Base-by-base conservation (phyloP, 2,797 vertebrate species). In the Morus bassanus region DNA sequence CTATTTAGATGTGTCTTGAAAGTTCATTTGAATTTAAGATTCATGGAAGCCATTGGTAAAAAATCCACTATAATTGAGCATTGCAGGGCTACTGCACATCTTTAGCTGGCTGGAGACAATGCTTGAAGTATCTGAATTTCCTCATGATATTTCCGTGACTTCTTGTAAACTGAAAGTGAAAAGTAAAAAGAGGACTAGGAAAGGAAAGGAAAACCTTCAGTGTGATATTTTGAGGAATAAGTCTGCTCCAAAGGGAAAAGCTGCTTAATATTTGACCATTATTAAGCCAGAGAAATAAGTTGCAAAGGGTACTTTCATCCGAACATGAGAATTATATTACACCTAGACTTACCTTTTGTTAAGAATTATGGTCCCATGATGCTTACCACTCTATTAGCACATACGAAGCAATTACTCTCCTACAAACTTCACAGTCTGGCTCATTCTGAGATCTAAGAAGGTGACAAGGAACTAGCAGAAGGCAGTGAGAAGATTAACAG, bases 1-100 rank as follows among this genome's bases (percentile, higher is more conserved):
- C 25, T 91, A 83, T 65, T 83, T 88, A 85, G 30, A 80, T 81
- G 57, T 70, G 41, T 75, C 68, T 88, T 78, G n/a, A 75, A 95
- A 89, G 28, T 89, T 91, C 53, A 78, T 89, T 91, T 96, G 56
- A 91, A 95, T 93, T 91, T 88, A 78, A 79, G 31, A 93, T 77
- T 92, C 4, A 7, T 65, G 70, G 41, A 93, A 95, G 24, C 2
- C 17, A 54, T 25, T 46, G 33, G 25, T 82, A 88, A 80, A 80
- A 95, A 89, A 53, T 39, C 41, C 21, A 76, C 21, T 27, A 61
- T 23, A 77, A 51, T 3, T 75, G 15, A 87, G 59, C 7, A 37
- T 28, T 70, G 13, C 18, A 85, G 10, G 9, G 11, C 27, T 75
- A 39, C 13, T 88, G 15, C 41, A 68, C 39, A 41, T 78, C 24